Evolutionary conservation across 2,113 vertebrate species (phyloP).

Genomic region (Scomber scombrus): DNA sequence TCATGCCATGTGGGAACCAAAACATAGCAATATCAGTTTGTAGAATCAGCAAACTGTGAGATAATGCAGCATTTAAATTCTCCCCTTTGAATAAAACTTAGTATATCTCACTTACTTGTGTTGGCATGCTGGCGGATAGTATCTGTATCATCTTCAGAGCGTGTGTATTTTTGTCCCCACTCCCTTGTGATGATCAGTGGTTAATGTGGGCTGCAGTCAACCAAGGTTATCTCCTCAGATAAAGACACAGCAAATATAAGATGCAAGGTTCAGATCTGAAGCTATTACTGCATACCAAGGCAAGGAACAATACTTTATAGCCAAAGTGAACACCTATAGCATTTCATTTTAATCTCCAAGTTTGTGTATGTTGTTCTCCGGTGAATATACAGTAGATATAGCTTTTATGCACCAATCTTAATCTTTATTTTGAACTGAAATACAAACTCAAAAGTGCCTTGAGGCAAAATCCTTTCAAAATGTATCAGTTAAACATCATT

Average conservation of each 20-base stretch:
- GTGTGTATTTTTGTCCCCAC: constrained; percentile 1
- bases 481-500: background rate
- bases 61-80: constrained; percentile 15
- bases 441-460: background rate
- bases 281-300: background rate
- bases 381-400: background rate
- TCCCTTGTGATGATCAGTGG: background rate
- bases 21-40: constrained; percentile 54
- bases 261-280: constrained; percentile 29
- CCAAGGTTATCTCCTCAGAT: constrained; percentile 41
- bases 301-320: background rate
- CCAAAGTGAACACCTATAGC: background rate
- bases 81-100: background rate
- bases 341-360: constrained; percentile 18
- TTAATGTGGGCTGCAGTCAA: constrained; percentile 11
- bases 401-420: background rate
- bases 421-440: background rate
- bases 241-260: constrained; percentile 6
- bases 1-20: constrained; percentile 59
- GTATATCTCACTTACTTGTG: constrained; percentile 15
- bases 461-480: background rate
- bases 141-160: constrained; percentile 22
- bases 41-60: constrained; percentile 41
- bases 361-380: background rate
- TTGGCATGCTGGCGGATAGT: background rate